Evolutionary conservation across 2,113 vertebrate genomes (phyloP), one percentile per base, ranked within the genome.

Genomic region (Salvelinus fontinalis): DNA sequence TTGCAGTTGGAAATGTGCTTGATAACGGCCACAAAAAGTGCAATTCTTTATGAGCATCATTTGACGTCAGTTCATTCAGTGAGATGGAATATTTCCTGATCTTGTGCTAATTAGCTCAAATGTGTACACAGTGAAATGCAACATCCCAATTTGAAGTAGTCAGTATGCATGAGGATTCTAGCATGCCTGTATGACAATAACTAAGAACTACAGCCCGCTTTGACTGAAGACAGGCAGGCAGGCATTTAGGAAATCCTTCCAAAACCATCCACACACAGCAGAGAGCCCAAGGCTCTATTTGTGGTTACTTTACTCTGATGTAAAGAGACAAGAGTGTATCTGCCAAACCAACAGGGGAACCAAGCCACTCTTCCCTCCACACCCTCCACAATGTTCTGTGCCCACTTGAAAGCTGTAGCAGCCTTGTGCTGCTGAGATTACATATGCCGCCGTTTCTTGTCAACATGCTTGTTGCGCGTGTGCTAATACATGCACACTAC

Each of bases 371-470:
- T 73, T 73, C 80, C 83, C 22, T 54, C 51, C 16, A 18, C 77
- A 85, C 75, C 70, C 65, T 67, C 16, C 29, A 31, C 29, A 31
- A 27, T 81, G 78, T 85, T 85, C 76, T 74, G 65, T 85, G 79
- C 78, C 84, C 83, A 86, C 81, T 87, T 90, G 80, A 89, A 86
- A 88, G 84, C 68, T 13, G 2, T 13, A 11, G 9, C 70, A 66
- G 75, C 78, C 70, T 76, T 81, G 70, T 87, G 76, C 76, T 76
- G 84, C 74, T 81, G 67, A 81, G 72, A 82, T 86, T 77, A 75
- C 71, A 78, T 73, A 70, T 79, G 82, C 81, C 79, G 79, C 83
- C 83, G 69, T 39, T 75, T 65, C 5, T 34, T 26, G 85, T 78
- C 70, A 78, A 78, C 77, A 69, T 59, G 68, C 60, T 80, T 13